phyloP scores from a whole-genome alignment of 2,888 invertebrate genomes.

The Anarsia innoxiella region DNA sequence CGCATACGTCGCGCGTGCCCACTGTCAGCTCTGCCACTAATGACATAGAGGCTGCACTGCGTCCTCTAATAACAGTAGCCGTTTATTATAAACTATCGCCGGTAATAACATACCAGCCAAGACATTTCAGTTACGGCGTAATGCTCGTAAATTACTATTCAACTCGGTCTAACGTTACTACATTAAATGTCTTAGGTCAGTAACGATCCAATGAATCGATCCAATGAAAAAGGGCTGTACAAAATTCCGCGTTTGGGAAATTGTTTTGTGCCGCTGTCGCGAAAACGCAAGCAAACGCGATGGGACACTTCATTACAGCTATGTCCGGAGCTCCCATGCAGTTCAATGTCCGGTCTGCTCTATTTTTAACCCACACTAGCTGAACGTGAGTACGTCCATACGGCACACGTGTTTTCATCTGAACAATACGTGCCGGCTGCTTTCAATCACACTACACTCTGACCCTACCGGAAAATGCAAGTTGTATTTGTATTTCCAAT shows the following conservation, averaged over 20 bases:
- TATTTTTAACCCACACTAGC: conserved; percentile 60
- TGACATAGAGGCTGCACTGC: conserved; percentile 32
- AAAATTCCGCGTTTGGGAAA: conserved; percentile 37
- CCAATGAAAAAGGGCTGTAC: conserved; percentile 1
- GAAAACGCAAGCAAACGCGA: conserved; percentile 42
- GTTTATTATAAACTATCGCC: conserved; percentile 35
- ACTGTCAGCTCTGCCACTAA: conserved; percentile 28
- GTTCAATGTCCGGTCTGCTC: conserved; percentile 68
- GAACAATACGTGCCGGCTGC: conserved; percentile 36
- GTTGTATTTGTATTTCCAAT: neutral
- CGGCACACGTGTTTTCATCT: conserved; percentile 37
- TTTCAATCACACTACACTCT: conserved; percentile 24
- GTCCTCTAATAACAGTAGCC: conserved; percentile 30
- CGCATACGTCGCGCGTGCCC: conserved; percentile 38
- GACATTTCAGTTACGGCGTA: conserved; percentile 24
- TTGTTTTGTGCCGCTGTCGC: conserved; percentile 48
- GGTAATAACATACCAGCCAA: conserved; percentile 31
- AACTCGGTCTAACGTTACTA: conserved; percentile 4
- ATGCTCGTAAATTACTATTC: conserved; percentile 19
- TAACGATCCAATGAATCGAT: neutral
- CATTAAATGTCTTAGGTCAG: no score
- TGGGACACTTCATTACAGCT: conserved; percentile 63
- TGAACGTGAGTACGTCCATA: conserved; percentile 28
- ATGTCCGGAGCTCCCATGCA: conserved; percentile 55
- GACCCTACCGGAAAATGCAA: conserved; percentile 26